phyloP scores from a whole-genome alignment of 92 coral and sea anemone genomes.

The Phymanthus crucifer region DNA sequence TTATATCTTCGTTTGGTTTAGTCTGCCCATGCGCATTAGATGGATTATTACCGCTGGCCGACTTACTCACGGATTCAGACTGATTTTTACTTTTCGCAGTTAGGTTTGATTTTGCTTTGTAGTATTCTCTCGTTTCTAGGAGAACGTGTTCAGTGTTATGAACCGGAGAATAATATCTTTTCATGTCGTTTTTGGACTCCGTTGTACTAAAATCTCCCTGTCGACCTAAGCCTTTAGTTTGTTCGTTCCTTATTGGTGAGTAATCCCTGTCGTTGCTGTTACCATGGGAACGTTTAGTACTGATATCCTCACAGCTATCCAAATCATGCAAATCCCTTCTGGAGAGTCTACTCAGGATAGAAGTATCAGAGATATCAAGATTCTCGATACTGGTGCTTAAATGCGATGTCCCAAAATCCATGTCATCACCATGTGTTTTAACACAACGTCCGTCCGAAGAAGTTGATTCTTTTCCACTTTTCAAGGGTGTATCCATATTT shows the following conservation, averaged over 20 bases:
- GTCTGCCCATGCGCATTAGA: background rate
- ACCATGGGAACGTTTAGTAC: slow-evolving; percentile 6
- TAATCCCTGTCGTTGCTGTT: slow-evolving; percentile 63
- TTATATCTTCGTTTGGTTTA: slow-evolving; percentile 21
- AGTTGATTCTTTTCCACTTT: background rate
- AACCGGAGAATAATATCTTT: slow-evolving; percentile 34
- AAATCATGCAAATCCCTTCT: slow-evolving; percentile 5
- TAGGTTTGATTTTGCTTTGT: slow-evolving; percentile 23
- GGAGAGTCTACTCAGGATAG: slow-evolving; percentile 30
- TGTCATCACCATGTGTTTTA: slow-evolving; percentile 27
- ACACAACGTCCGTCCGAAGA: slow-evolving; percentile 11
- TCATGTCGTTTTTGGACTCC: slow-evolving; percentile 23
- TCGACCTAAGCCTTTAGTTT: slow-evolving; percentile 16
- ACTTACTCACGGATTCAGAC: background rate
- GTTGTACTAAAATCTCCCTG: slow-evolving; percentile 37
- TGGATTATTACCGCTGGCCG: background rate
- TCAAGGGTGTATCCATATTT: slow-evolving; percentile 18
- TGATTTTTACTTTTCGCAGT: slow-evolving; percentile 17
- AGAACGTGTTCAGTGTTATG: slow-evolving; percentile 4
- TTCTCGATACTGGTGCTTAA: slow-evolving; percentile 33
- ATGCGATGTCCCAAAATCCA: slow-evolving; percentile 37
- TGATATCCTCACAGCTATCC: slow-evolving; percentile 25
- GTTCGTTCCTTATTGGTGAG: slow-evolving; percentile 68
- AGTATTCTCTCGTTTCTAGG: slow-evolving; percentile 16
- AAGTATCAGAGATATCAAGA: slow-evolving; percentile 34